Evolutionary conservation across 2,888 invertebrate species (phyloP).

Genomic region (Philhelius pedissequus): DNA sequence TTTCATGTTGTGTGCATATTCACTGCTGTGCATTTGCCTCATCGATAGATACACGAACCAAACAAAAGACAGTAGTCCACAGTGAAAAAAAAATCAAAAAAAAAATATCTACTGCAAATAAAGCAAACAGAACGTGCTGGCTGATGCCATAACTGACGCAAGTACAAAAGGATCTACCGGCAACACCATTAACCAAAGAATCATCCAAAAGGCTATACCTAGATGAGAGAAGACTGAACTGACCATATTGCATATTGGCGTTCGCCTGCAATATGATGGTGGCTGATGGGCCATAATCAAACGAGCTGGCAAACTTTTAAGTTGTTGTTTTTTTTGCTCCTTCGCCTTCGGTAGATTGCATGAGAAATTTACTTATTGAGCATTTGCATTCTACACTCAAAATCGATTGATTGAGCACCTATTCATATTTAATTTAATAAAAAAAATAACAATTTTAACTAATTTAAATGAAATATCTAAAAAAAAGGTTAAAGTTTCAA

Average conservation of each 20-base stretch:
- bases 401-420: not conserved
- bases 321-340: not conserved
- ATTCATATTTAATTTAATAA: not conserved
- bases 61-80: constrained; percentile 3
- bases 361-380: constrained; percentile 12
- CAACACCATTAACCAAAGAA: constrained; percentile 18
- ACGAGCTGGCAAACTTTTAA: constrained; percentile 55
- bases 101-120: constrained; percentile 16
- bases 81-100: not conserved
- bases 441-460: no score
- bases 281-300: constrained; percentile 42
- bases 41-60: constrained; percentile 27
- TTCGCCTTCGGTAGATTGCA: constrained; percentile 20
- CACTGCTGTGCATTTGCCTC: constrained; percentile 44
- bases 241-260: constrained; percentile 25
- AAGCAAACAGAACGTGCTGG: constrained; percentile 53
- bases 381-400: not conserved
- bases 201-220: not conserved
- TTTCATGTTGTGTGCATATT: constrained; percentile 47
- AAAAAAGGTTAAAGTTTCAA: no score
- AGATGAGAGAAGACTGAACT: not conserved
- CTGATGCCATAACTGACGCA: constrained; percentile 52
- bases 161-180: constrained; percentile 52
- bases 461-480: no score
- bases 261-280: constrained; percentile 32